A percentile compares a stretch with the other conserved stretches of the same genome.
phyloP scores from a whole-genome alignment of 1,140 invertebrate genomes.

The Sitodiplosis mosellana region DNA sequence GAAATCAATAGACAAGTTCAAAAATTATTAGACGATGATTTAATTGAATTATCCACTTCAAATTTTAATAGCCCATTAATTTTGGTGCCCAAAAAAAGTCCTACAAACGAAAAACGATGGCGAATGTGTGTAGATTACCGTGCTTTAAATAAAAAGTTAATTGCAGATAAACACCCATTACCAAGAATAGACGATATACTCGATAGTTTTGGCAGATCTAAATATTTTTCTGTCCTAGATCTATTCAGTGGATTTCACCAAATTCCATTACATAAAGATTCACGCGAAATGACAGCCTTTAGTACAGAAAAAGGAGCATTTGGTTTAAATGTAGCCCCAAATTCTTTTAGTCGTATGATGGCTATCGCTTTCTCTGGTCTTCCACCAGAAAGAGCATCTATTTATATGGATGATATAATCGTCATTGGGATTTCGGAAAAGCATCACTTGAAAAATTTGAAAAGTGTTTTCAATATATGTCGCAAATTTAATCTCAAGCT shows the following conservation, averaged over 20 bases:
- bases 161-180: constrained; percentile 26
- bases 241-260: constrained; percentile 19
- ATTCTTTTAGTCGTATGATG: neutral
- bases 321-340: constrained; percentile 7
- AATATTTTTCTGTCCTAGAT: constrained; percentile 21
- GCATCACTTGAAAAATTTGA: neutral
- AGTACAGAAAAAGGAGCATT: constrained; percentile 15
- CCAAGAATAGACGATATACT: constrained; percentile 26
- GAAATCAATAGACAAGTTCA: constrained; percentile 11
- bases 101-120: constrained; percentile 5
- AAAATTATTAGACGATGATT: constrained; percentile 10
- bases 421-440: constrained; percentile 1
- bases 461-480: constrained; percentile 1
- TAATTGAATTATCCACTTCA: constrained; percentile 12
- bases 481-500: constrained; percentile 5
- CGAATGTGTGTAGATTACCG: constrained; percentile 29
- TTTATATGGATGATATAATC: constrained; percentile 6
- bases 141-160: constrained; percentile 23
- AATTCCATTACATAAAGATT: constrained; percentile 9
- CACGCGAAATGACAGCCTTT: constrained; percentile 12
- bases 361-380: neutral
- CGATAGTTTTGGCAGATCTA: constrained; percentile 15
- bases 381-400: constrained; percentile 3
- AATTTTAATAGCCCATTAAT: constrained; percentile 25
- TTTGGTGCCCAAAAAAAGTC: constrained; percentile 26